Evolutionary conservation across 2,113 vertebrate genomes (phyloP).

Genomic region (Heterocephalus glaber): DNA sequence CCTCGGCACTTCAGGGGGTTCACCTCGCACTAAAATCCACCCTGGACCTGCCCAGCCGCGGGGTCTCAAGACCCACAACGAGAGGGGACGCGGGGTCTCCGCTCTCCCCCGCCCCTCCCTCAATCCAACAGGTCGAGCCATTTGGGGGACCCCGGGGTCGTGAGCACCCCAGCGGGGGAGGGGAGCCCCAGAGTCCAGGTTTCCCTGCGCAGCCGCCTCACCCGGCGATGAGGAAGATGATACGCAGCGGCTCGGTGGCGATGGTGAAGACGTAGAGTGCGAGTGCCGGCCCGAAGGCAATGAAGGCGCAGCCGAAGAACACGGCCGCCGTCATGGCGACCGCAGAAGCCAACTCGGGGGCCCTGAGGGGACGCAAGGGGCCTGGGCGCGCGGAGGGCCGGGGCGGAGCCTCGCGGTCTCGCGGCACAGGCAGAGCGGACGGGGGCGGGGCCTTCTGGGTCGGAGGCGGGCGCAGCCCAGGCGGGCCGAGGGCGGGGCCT

Average conservation of each 20-base stretch:
- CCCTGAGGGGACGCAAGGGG: accelerated
- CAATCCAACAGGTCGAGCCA: background rate
- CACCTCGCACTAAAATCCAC: background rate
- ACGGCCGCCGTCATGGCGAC: slow-evolving; percentile 87
- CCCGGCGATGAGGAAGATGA: slow-evolving; percentile 91
- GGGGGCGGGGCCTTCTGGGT: background rate
- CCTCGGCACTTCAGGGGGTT: background rate
- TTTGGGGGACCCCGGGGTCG: background rate
- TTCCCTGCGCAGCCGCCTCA: slow-evolving; percentile 79
- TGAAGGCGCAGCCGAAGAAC: slow-evolving; percentile 90
- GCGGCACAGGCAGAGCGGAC: no score
- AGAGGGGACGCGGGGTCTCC: background rate
- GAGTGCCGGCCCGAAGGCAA: slow-evolving; percentile 90
- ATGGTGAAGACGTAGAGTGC: slow-evolving; percentile 89
- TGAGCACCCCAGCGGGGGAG: background rate
- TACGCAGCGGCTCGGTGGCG: slow-evolving; percentile 87
- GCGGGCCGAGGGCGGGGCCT: background rate
- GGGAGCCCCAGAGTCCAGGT: background rate
- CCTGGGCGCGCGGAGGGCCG: background rate
- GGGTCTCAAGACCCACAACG: background rate
- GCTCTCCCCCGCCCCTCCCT: background rate
- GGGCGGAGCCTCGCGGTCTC: background rate
- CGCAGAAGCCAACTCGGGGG: accelerated
- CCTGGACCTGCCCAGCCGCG: background rate
- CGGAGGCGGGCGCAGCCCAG: background rate